Evolutionary conservation across 2,797 vertebrate species (phyloP).

Genomic region (Smutsia temminckii): DNA sequence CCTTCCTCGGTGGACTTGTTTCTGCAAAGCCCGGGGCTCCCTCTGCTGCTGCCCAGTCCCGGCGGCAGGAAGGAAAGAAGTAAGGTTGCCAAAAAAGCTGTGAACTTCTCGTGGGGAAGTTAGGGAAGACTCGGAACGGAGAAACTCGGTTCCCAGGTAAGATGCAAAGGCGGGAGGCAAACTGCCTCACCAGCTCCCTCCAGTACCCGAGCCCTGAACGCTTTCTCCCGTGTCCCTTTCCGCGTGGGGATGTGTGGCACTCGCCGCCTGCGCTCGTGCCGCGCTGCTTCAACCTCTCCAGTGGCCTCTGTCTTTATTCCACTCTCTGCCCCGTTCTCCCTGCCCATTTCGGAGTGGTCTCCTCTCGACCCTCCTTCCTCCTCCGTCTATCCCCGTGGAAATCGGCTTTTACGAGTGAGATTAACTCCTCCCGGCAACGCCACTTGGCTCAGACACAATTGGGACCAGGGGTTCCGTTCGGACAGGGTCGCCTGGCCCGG

Average conservation of each 20-base stretch:
- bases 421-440: background rate
- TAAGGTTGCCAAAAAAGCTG: background rate
- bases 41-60: background rate
- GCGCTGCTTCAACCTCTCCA: background rate
- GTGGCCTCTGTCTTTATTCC: background rate
- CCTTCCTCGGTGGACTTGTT: constrained; percentile 1
- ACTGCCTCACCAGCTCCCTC: background rate
- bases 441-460: background rate
- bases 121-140: background rate
- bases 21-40: background rate
- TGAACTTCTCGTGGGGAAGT: background rate
- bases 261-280: background rate
- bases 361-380: background rate
- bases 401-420: background rate
- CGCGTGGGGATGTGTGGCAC: background rate
- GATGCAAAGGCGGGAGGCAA: background rate
- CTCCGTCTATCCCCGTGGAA: constrained; percentile 6
- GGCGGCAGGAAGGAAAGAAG: constrained; percentile 22
- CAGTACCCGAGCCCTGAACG: background rate
- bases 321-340: background rate
- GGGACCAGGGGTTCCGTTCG: background rate
- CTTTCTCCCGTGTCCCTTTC: background rate
- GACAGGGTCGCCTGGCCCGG: background rate
- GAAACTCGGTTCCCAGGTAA: constrained; percentile 67
- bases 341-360: background rate